These are phyloP conservation scores for Pyrrhia umbra DNA, from an alignment of 2,888 invertebrate species.

Conservation along the genomic window DNA sequence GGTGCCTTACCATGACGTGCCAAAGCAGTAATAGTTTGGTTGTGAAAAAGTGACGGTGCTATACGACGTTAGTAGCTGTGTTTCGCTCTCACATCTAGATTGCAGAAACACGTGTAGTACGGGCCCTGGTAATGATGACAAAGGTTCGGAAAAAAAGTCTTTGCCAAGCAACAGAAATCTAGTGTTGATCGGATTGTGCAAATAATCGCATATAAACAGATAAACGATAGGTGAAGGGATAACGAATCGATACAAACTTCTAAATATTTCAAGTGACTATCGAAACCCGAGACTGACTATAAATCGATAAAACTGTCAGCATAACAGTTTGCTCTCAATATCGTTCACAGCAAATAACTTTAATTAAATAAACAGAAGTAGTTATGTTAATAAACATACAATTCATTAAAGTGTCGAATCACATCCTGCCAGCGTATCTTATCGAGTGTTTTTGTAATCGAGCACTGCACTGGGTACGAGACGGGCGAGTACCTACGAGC, in stretches of 20 bases:
- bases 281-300: conserved; percentile 1
- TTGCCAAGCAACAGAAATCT: too few species aligned
- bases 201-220: too few species aligned
- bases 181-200: too few species aligned
- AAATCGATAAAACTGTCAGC: conserved; percentile 30
- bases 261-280: background rate
- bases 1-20: too few species aligned
- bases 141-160: too few species aligned
- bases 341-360: conserved; percentile 17
- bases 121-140: too few species aligned
- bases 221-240: conserved; percentile 7
- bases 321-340: conserved; percentile 8
- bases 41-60: too few species aligned
- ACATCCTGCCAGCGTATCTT: conserved; percentile 61
- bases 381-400: conserved; percentile 51
- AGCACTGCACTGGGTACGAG: background rate
- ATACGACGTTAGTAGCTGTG: too few species aligned
- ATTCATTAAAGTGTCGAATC: conserved; percentile 59
- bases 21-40: too few species aligned
- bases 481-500: background rate
- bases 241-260: conserved; percentile 6
- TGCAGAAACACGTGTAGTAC: too few species aligned
- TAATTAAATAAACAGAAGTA: conserved; percentile 56
- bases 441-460: conserved; percentile 64
- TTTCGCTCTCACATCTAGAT: too few species aligned